Percentiles rank a stretch among this genome's conserved stretches.
Conservation (phyloP, 2,797 vertebrate genomes). For the Coracias cyanogaster region DNA sequence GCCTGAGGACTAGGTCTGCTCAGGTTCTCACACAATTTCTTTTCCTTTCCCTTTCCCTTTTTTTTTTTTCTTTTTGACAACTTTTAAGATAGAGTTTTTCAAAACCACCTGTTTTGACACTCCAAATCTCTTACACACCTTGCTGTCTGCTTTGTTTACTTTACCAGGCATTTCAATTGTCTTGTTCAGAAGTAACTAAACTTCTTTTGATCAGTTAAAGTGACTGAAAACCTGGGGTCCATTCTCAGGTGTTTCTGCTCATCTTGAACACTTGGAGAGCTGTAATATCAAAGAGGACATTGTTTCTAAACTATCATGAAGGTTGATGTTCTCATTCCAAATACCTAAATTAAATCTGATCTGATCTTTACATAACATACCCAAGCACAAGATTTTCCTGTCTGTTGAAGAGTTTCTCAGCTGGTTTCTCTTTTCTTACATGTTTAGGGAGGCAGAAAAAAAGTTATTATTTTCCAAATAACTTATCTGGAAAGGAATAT, state of each 20-base stretch:
- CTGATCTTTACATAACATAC: neutral
- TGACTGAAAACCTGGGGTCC: neutral
- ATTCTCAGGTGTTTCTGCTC: conserved; percentile 23
- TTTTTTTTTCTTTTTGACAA: neutral
- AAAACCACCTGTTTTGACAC: neutral
- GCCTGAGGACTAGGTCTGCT: neutral
- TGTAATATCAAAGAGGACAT: neutral
- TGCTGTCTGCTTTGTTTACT: neutral
- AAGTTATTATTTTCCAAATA: neutral
- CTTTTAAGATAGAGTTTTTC: neutral
- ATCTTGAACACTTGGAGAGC: neutral
- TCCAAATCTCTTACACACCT: neutral
- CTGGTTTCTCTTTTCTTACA: neutral
- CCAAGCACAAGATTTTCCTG: neutral
- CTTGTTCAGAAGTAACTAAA: conserved; percentile 47
- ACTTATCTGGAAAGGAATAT: neutral
- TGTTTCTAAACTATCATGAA: neutral
- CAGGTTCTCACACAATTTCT: neutral
- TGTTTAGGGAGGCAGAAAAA: neutral
- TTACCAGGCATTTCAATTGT: conserved; percentile 40
- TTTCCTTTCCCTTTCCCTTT: neutral
- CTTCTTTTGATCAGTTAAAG: neutral
- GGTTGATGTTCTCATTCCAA: neutral
- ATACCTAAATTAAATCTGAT: neutral
- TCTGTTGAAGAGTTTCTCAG: neutral